Percentiles rank a stretch among this genome's conserved stretches.
These are phyloP conservation scores for Laticauda laticaudata DNA, from an alignment of 2,113 vertebrate species.

Conservation along the genomic window DNA sequence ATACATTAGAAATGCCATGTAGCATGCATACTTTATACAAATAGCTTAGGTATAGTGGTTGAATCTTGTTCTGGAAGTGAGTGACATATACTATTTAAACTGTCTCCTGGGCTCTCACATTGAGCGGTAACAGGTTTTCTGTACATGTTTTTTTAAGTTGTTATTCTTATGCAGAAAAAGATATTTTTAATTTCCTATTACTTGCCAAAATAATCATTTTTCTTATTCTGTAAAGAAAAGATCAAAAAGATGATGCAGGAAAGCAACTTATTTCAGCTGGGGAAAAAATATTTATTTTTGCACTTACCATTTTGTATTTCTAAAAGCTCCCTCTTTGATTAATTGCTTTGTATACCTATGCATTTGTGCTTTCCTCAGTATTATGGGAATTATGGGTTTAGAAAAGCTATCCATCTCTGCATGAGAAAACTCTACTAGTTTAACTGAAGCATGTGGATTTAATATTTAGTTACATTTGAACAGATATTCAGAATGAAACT, in stretches of 20 bases:
- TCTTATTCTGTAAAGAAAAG: conserved; percentile 1
- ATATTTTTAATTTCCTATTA: background rate
- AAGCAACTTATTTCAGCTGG: conserved; percentile 25
- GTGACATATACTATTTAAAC: background rate
- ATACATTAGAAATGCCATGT: background rate
- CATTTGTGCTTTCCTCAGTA: conserved; percentile 56
- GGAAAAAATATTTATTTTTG: conserved; percentile 67
- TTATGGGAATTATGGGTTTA: conserved; percentile 39
- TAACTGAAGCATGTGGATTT: conserved; percentile 11
- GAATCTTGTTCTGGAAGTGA: background rate
- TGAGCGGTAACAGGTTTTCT: background rate
- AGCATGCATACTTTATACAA: background rate
- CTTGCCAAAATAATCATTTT: background rate
- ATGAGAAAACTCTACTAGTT: conserved; percentile 16
- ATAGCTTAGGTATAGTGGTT: background rate
- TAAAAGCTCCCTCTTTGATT: conserved; percentile 57
- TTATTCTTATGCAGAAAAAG: background rate
- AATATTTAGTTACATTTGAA: conserved; percentile 22
- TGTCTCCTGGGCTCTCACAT: background rate
- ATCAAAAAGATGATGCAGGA: conserved; percentile 12
- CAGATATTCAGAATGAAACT: background rate
- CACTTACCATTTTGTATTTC: conserved; percentile 43
- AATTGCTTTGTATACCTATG: conserved; percentile 54
- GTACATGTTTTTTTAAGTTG: background rate
- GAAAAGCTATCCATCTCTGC: conserved; percentile 23